phyloP scores from a whole-genome alignment of 2,113 vertebrate genomes.

The Hoplias malabaricus region DNA sequence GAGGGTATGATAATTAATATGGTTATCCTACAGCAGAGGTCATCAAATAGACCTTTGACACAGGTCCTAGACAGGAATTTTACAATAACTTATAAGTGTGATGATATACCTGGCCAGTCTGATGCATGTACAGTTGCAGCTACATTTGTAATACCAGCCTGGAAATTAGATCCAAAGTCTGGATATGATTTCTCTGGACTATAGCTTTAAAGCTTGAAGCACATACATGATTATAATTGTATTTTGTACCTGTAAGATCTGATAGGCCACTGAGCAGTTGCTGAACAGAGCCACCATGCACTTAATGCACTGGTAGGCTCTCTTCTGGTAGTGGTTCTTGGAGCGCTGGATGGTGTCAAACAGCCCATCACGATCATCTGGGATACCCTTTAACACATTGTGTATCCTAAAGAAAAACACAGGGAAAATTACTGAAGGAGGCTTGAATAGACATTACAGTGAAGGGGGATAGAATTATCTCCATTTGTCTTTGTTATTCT shows the following conservation, averaged over 20 bases:
- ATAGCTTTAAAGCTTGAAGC: no score
- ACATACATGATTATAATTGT: not conserved
- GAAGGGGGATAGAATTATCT: no score
- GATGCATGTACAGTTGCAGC: no score
- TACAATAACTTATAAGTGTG: no score
- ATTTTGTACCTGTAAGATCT: slow-evolving; percentile 91
- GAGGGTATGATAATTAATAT: not conserved
- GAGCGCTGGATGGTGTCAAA: slow-evolving; percentile 99
- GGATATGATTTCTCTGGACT: no score
- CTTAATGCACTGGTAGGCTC: slow-evolving; percentile 98
- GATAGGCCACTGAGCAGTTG: slow-evolving; percentile 98
- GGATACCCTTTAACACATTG: slow-evolving; percentile 98
- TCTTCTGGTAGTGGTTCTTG: slow-evolving; percentile 99
- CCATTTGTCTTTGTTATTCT: no score
- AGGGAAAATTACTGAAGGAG: not conserved
- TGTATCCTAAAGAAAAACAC: slow-evolving; percentile 84
- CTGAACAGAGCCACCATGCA: slow-evolving; percentile 99
- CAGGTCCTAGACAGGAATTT: no score
- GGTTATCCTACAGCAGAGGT: not conserved
- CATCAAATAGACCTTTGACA: not conserved
- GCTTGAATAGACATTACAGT: no score
- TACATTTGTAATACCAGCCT: no score
- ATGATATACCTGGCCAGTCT: no score
- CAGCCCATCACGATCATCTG: slow-evolving; percentile 94
- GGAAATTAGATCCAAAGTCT: no score